Conservation (phyloP, 2,113 vertebrate genomes). For the Climacteris rufus region DNA sequence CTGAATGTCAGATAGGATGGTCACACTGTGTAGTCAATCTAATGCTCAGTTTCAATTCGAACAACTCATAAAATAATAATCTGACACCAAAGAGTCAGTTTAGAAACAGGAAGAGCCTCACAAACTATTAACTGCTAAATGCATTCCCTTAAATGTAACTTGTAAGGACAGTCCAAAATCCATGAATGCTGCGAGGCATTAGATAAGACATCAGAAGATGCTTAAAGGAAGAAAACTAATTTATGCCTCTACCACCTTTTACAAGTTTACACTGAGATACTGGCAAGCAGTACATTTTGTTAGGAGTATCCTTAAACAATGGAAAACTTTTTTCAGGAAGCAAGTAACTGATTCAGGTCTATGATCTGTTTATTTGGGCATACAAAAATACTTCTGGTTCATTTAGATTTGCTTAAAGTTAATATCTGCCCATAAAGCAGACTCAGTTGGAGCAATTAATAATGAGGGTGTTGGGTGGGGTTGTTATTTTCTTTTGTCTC, state of each 20-base stretch:
- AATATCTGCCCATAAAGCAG: neutral
- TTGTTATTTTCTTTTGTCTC: neutral
- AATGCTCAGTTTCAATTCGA: neutral
- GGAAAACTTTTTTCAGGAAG: neutral
- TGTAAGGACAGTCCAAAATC: neutral
- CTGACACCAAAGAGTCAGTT: neutral
- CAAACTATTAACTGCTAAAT: neutral
- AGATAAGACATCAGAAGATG: neutral
- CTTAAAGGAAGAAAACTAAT: neutral
- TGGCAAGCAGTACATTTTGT: neutral
- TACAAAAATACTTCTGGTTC: neutral
- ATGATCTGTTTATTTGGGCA: neutral
- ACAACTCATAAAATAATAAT: neutral
- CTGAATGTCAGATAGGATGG: neutral
- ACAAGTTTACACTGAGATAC: neutral
- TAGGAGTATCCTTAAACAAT: neutral
- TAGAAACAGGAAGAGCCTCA: neutral
- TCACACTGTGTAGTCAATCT: neutral
- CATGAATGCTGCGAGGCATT: neutral
- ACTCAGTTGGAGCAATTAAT: slow-evolving; percentile 46
- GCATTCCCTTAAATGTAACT: neutral
- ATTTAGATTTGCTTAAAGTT: neutral
- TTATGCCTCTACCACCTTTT: neutral
- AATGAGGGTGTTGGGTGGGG: neutral
- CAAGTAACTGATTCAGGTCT: neutral